Evolutionary conservation across 2,888 invertebrate species (phyloP), one percentile per base, ranked within the genome.

Genomic region (Ecliptopera silaceata): DNA sequence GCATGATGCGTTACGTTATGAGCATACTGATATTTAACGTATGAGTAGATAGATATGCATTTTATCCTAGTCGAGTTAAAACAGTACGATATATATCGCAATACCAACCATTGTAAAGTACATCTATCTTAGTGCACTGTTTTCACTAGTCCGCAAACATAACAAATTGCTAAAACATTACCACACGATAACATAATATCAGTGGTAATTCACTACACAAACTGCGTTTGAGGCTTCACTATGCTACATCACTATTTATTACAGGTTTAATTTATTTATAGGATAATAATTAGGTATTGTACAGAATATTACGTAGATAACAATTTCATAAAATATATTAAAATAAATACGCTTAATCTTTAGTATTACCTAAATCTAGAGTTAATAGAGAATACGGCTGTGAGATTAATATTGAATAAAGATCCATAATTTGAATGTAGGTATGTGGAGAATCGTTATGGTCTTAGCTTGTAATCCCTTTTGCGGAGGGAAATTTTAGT

Each of bases 401-500:
- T 83, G 81, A 80, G 74, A 73, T 71, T 69, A 68, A 68, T 39
- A 31, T 38, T 43, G 66, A 74, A n/a, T 26, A 46, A 46, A 50
- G 44, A 50, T 38, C n/a, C 47, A 44, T 34, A 48, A 48, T 29
- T 48, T 38, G 12, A 39, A 47, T 10, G 49, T 49, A 38, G 39
- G 39, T 39, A 39, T 47, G 20, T 43, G 22, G 22, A 42, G 41
- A 22, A 22, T 41, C 41, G 3, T 3, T 34, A 13, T 8, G 34
- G 13, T 13, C 34, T 34, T 34, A 22, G 22, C 10, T 8, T 13
- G 22, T 13, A 36, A 10, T 20, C 20, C 20, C 20, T 4, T 20
- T 20, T 2, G 20, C 20, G 20, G 20, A 3, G 20, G 20, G 2
- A 3, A 4, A 20, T 41, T 42, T 11, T 47, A 31, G 36, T 48